Conservation (phyloP, 2,888 invertebrate species). For the Zhuqinia jingwanae region DNA sequence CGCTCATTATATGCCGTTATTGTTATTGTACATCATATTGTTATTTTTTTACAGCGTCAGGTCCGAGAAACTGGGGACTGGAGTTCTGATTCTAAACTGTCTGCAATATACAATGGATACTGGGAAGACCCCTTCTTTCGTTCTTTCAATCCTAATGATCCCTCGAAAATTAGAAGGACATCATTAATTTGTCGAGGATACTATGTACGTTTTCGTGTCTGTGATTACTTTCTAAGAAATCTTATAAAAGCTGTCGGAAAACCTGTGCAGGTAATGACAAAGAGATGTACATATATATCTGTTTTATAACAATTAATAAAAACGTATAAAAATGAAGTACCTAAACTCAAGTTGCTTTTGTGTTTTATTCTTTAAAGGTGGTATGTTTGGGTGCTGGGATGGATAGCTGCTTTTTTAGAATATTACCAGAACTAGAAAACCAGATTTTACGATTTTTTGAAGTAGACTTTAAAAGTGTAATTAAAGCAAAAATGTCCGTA, state of each 20-base stretch:
- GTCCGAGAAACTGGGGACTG: constrained; percentile 78
- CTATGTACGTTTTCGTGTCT: constrained; percentile 77
- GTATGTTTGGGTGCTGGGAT: constrained; percentile 78
- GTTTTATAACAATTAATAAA: no score
- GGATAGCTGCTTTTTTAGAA: constrained; percentile 77
- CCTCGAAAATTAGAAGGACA: constrained; percentile 73
- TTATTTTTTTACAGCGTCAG: constrained; percentile 60
- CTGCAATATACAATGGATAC: constrained; percentile 75
- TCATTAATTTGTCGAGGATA: constrained; percentile 78
- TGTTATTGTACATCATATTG: no score
- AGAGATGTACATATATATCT: neutral
- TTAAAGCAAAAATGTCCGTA: constrained; percentile 71
- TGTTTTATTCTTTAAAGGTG: constrained; percentile 69
- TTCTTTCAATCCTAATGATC: constrained; percentile 73
- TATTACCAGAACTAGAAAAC: constrained; percentile 72
- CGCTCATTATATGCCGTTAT: no score
- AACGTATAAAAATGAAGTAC: no score
- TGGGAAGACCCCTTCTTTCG: constrained; percentile 78
- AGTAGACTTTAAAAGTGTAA: constrained; percentile 76
- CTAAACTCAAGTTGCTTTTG: no score
- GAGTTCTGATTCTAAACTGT: constrained; percentile 77
- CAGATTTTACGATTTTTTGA: constrained; percentile 74
- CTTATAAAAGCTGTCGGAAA: constrained; percentile 62
- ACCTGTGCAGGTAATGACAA: constrained; percentile 75
- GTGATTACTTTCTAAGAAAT: constrained; percentile 76